These are phyloP conservation scores for Cantharis lateralis DNA, from an alignment of 2,888 invertebrate genomes.

Conservation along the genomic window DNA sequence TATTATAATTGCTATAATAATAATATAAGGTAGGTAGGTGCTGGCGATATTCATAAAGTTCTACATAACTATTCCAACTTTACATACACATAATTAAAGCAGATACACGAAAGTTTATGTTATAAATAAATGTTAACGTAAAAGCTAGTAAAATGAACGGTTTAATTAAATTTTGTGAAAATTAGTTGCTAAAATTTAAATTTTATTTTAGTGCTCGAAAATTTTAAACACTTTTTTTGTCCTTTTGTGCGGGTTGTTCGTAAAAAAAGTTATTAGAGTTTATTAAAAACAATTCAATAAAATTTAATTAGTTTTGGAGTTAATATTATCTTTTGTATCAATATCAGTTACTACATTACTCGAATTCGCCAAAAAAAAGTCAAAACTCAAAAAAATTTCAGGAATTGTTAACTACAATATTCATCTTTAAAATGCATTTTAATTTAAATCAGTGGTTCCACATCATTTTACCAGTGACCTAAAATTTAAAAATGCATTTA, in stretches of 20 bases:
- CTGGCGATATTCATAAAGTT: background rate
- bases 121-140: background rate
- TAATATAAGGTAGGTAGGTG: background rate
- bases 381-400: too few species aligned
- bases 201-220: background rate
- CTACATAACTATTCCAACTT: background rate
- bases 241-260: background rate
- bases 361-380: too few species aligned
- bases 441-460: too few species aligned
- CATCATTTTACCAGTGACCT: too few species aligned
- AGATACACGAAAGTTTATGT: background rate
- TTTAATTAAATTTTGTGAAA: background rate
- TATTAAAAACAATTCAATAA: background rate
- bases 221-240: background rate
- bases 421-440: too few species aligned
- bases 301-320: background rate
- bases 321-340: background rate
- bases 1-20: background rate
- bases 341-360: too few species aligned
- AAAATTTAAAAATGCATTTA: too few species aligned
- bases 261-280: background rate
- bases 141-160: background rate
- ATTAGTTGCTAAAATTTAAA: background rate
- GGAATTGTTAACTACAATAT: too few species aligned
- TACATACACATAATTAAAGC: background rate